Evolutionary conservation across 2,888 invertebrate species (phyloP).

Genomic region (Aradus depressus): DNA sequence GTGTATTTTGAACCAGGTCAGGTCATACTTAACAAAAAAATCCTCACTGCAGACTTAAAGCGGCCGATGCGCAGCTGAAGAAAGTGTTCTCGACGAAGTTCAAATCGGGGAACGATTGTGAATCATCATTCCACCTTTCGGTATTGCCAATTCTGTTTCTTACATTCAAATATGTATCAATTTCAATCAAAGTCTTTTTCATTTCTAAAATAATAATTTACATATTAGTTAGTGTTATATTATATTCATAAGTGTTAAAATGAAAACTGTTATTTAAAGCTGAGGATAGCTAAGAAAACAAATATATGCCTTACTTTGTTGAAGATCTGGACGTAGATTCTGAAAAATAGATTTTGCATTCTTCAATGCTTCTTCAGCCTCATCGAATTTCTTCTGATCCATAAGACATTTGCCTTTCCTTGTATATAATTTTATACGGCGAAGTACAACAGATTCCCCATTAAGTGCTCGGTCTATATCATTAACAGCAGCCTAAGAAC

Average conservation of each 20-base stretch:
- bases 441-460: slow-evolving; percentile 49
- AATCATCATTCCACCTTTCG: background rate
- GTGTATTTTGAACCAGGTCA: too few species aligned
- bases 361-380: slow-evolving; percentile 35
- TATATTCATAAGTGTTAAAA: background rate
- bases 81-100: slow-evolving; percentile 6
- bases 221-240: too few species aligned
- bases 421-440: slow-evolving; percentile 52
- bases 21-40: too few species aligned
- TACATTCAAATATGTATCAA: background rate
- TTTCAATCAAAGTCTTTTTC: background rate
- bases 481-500: slow-evolving; percentile 44
- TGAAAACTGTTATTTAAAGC: background rate
- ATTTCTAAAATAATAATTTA: slow-evolving; percentile 3
- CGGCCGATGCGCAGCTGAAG: slow-evolving; percentile 5
- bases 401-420: slow-evolving; percentile 36
- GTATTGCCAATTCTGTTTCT: background rate
- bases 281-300: background rate
- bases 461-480: slow-evolving; percentile 51
- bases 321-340: background rate
- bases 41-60: slow-evolving; percentile 2
- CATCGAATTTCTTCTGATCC: slow-evolving; percentile 37
- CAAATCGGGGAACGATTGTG: background rate
- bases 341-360: slow-evolving; percentile 20
- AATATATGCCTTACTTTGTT: background rate